Evolutionary conservation across 2,797 vertebrate genomes (phyloP), one percentile per base, ranked within the genome.

Genomic region (Perodicticus potto): DNA sequence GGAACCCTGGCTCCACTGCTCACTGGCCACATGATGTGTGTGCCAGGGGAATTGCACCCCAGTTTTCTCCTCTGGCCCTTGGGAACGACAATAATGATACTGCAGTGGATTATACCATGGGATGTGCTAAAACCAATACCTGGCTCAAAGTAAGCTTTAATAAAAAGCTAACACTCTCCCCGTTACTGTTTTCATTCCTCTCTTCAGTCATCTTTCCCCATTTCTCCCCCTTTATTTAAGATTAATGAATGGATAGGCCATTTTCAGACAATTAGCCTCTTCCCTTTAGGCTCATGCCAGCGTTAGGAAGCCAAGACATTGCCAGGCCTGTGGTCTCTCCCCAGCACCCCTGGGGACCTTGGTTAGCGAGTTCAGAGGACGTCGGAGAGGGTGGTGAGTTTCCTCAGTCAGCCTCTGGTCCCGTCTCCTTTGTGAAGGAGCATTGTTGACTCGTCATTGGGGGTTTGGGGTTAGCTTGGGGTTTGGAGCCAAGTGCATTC

Each of bases 391-490:
- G 81, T 70, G 91, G 77, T 93, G 97, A 97, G 93, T 91, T 76
- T 76, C 77, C 72, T 65, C 57, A 94, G 81, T 77, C 84, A 45
- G 74, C 77, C 40, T 86, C 74, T 82, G 67, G 7, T 74, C 78
- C 90, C 23, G 9, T 76, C 76, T 93, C 92, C 98, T 98, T 97
- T 98, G 98, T 97, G 97, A 97, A 92, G 96, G 96, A 43, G 14
- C 0, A 1, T 65, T 97, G 97, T 96, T 96, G 97, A 98, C 97
- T 97, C 91, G 61, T 93, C 94, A 93, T 96, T 82, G 97, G 96
- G 97, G 96, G 85, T 76, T 93, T 55, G 97, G 97, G 95, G 95
- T 94, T 97, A 97, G 61, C 96, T 96, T 37, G 97, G 94, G 93
- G 95, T 85, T 94, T 89, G 94, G 76, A 95, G 95, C 49, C 49